A percentile compares a stretch with the other conserved stretches of the same genome.
phyloP scores from a whole-genome alignment of 2,888 invertebrate species.

The Thumatha senex region DNA sequence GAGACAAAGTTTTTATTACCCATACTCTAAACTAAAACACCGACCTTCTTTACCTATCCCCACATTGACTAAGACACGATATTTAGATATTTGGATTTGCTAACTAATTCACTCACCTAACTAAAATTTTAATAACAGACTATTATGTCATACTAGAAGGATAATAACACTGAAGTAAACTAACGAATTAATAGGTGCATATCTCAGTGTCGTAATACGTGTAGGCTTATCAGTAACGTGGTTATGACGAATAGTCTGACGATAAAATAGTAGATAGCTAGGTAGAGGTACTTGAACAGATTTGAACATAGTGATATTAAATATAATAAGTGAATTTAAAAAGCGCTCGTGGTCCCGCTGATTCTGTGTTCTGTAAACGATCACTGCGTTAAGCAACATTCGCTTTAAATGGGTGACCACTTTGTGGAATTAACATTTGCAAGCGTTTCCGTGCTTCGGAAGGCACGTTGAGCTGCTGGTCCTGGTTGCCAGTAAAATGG shows the following conservation, averaged over 20 bases:
- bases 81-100: no score
- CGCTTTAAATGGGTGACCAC: no score
- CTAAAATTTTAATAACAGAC: not conserved
- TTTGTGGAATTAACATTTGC: no score
- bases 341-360: no score
- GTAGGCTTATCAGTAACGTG: slow-evolving; percentile 20
- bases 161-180: slow-evolving; percentile 20
- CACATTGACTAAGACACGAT: no score
- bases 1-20: not conserved
- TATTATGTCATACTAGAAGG: slow-evolving; percentile 19
- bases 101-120: slow-evolving; percentile 24
- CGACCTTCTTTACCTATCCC: not conserved
- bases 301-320: slow-evolving; percentile 18
- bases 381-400: no score
- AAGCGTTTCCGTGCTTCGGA: no score
- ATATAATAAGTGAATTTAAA: not conserved
- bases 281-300: slow-evolving; percentile 4
- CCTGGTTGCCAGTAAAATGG: no score
- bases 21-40: not conserved
- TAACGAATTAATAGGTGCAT: slow-evolving; percentile 7
- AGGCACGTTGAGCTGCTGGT: no score
- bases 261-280: not conserved
- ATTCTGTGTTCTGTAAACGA: no score
- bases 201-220: slow-evolving; percentile 5
- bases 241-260: not conserved